Percentiles rank a stretch among this genome's conserved stretches.
Conservation (phyloP, 1,140 invertebrate species). For the Brachionus angularis region DNA sequence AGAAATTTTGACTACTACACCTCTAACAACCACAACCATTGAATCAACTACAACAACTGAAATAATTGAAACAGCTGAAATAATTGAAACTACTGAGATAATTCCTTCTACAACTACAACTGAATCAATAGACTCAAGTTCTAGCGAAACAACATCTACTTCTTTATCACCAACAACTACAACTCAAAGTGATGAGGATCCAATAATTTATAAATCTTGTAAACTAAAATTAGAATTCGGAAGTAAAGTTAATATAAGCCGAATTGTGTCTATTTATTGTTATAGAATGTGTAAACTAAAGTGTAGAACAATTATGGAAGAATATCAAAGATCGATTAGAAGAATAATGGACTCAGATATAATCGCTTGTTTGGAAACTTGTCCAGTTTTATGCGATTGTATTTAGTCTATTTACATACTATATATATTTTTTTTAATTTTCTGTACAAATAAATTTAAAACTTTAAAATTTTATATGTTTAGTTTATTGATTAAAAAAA, state of each 20-base stretch:
- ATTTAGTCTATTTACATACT: not conserved
- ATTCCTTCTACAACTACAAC: not conserved
- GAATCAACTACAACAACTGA: not conserved
- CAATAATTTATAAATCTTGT: too few species aligned
- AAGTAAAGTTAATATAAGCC: constrained; percentile 25
- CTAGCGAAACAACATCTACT: constrained; percentile 1
- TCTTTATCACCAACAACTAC: not conserved
- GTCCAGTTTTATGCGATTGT: constrained; percentile 34
- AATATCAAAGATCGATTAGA: constrained; percentile 30
- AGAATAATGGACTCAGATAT: constrained; percentile 4
- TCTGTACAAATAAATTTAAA: not conserved
- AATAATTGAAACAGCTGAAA: not conserved
- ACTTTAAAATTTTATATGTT: too few species aligned
- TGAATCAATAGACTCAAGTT: not conserved
- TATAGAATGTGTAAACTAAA: constrained; percentile 36
- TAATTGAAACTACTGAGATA: not conserved
- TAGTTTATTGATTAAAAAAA: too few species aligned
- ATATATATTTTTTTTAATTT: not conserved
- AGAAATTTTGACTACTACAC: not conserved
- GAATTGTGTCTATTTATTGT: constrained; percentile 27
- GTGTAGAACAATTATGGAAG: constrained; percentile 5
- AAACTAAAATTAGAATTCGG: constrained; percentile 7
- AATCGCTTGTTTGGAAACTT: constrained; percentile 39
- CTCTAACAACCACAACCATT: not conserved
- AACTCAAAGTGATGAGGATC: not conserved